Conservation (phyloP, 2,888 invertebrate species). For the Sisyra terminalis region DNA sequence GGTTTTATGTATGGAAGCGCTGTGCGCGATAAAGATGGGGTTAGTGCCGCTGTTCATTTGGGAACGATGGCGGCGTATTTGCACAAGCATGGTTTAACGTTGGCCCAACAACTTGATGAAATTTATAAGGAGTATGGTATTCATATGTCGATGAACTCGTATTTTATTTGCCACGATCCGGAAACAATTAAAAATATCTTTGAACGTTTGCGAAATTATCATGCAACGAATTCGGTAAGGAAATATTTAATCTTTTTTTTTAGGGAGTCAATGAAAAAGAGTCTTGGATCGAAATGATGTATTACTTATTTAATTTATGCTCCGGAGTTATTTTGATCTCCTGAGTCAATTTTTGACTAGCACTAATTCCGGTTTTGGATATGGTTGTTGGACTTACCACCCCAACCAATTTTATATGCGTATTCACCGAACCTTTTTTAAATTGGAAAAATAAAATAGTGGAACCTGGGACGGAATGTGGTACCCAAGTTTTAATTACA, state of each 20-base stretch:
- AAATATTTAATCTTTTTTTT: conserved; percentile 4
- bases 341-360: no score
- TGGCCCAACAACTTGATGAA: conserved; percentile 46
- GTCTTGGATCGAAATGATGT: no score
- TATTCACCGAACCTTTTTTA: no score
- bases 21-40: conserved; percentile 93
- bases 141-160: conserved; percentile 77
- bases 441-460: no score
- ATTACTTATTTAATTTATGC: no score
- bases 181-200: conserved; percentile 58
- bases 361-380: no score
- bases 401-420: no score
- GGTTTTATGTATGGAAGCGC: conserved; percentile 88
- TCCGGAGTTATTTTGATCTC: no score
- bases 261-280: no score
- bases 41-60: conserved; percentile 70
- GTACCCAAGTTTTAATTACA: no score
- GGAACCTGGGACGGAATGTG: no score
- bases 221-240: conserved; percentile 41
- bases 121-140: conserved; percentile 78
- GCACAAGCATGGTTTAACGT: conserved; percentile 35
- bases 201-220: conserved; percentile 59
- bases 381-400: no score
- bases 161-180: conserved; percentile 72
- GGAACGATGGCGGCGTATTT: conserved; percentile 63